Evolutionary conservation across 2,113 vertebrate species (phyloP).

Genomic region (Ovis aries): ARS-UI_Ramb_v3.0 NC_056071.1:58308501-58309000

Average conservation of each 20-base stretch:
- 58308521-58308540: conserved; percentile 35
- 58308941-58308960: not conserved
- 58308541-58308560: not conserved
- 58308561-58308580: conserved; percentile 41
- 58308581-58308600: conserved; percentile 44
- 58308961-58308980: fast-evolving
- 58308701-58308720: not conserved
- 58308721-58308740: not conserved
- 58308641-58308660: not conserved
- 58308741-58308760: not conserved
- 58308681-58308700: not conserved
- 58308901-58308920: no score
- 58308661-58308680: not conserved
- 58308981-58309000: not conserved
- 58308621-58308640: not conserved
- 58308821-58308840: not conserved
- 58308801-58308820: no score
- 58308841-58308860: not conserved
- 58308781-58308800: not conserved
- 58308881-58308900: not conserved
- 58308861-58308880: not conserved
- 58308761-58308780: not conserved
- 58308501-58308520: not conserved
- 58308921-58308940: not conserved
- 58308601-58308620: conserved; percentile 15